These are phyloP conservation scores for Nomada lathburiana DNA, from an alignment of 2,888 invertebrate genomes.

Conservation along the genomic window DNA sequence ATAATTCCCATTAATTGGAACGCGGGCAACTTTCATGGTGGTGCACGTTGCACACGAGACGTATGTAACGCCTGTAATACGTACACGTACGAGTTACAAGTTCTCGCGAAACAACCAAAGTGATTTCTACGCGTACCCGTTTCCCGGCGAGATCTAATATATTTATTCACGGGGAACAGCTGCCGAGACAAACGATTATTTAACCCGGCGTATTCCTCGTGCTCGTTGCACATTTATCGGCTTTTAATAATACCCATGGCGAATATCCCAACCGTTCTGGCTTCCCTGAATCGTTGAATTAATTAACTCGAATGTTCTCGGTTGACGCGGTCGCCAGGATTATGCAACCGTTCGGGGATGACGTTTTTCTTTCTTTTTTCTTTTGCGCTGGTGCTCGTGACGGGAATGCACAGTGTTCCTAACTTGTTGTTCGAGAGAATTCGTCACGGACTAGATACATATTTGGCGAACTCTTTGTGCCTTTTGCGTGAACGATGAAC, in stretches of 20 bases:
- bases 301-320: constrained; percentile 23
- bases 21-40: not conserved
- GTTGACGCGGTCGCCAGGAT: constrained; percentile 20
- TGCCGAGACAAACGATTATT: constrained; percentile 18
- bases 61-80: not conserved
- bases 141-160: not conserved
- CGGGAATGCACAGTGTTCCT: too few species aligned
- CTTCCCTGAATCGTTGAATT: constrained; percentile 32
- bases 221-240: constrained; percentile 5
- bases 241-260: constrained; percentile 24
- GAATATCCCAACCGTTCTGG: not conserved
- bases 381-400: not conserved
- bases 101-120: not conserved
- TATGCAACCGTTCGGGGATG: constrained; percentile 12
- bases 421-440: not conserved
- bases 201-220: constrained; percentile 16
- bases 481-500: not conserved
- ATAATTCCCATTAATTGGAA: not conserved
- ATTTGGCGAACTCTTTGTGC: not conserved
- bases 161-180: constrained; percentile 25
- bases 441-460: not conserved
- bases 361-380: constrained; percentile 19
- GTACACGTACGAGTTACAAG: not conserved
- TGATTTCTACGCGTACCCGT: not conserved
- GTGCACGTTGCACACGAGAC: not conserved